Percentiles rank a stretch among this genome's conserved stretches.
These are phyloP conservation scores for Crioceris asparagi DNA, from an alignment of 2,888 invertebrate genomes.

Conservation along the genomic window DNA sequence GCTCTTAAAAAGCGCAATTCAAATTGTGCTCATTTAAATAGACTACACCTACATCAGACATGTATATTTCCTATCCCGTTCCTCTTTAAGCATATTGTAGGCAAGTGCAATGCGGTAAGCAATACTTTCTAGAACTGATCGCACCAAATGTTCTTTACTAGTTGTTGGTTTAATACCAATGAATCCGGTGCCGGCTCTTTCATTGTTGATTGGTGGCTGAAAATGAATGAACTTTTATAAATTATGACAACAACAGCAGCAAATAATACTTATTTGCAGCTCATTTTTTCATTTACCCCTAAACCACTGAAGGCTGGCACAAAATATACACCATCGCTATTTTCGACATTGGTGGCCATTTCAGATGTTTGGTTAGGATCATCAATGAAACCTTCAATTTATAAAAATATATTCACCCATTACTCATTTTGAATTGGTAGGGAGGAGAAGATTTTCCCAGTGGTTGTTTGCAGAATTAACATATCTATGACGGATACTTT, in stretches of 20 bases:
- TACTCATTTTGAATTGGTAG: no score
- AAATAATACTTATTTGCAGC: no score
- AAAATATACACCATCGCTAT: constrained; percentile 72
- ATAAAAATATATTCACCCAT: constrained; percentile 9
- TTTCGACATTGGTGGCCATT: constrained; percentile 56
- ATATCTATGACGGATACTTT: no score
- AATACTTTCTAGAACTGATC: constrained; percentile 77
- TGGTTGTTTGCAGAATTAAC: no score
- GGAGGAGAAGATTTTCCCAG: no score
- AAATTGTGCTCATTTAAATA: no score
- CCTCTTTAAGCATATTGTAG: constrained; percentile 58
- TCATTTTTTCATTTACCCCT: constrained; percentile 59
- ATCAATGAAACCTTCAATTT: constrained; percentile 50
- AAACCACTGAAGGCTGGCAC: constrained; percentile 84
- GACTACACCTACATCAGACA: no score
- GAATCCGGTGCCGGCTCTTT: constrained; percentile 73
- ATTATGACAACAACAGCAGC: no score
- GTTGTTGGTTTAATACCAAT: constrained; percentile 68
- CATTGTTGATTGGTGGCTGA: constrained; percentile 84
- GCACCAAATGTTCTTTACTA: constrained; percentile 63
- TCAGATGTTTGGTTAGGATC: constrained; percentile 53
- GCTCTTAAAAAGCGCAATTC: no score
- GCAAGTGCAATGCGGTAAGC: constrained; percentile 73
- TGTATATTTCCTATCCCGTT: constrained; percentile 48
- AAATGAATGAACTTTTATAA: constrained; percentile 11